Evolutionary conservation across 2,888 invertebrate genomes (phyloP), one percentile per base, ranked within the genome.

Genomic region (Agonopterix heracliana): DNA sequence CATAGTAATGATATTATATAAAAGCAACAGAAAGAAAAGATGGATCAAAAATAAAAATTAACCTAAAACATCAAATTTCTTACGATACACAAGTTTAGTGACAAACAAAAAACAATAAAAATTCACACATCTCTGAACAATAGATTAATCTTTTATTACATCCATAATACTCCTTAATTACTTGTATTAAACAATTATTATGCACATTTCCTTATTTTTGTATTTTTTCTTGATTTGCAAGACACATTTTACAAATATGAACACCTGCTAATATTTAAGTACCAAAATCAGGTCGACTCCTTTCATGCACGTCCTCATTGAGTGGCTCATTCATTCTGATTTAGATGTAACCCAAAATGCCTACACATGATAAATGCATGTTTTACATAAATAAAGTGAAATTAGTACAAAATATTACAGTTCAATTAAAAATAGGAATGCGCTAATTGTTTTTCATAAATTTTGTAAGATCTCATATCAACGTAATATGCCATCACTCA

Each of bases 401-500:
- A 41, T 50, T 53, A 45, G 35, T 45, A 36, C 10, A 14, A 10
- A 47, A 41, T 9, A 40, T 40, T 34, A 38, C 35, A 42, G 36
- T 44, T n/a, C 14, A 45, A 48, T 42, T 8, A 50, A 42, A 26
- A 44, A n/a, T 47, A 66, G 77, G 74, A 81, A 81, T 76, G 75
- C 75, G 73, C 67, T 63, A 55, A 63, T 49, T 50, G 55, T 54
- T 41, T 47, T 36, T 42, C 10, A 42, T 47, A 10, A 54, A 56
- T 54, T 61, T 54, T 54, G 57, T 59, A 62, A 61, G 52, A 63
- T 65, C 56, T 63, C 61, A 63, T 63, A 34, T 60, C 60, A 74
- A 72, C 68, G 59, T 74, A 77, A 77, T 68, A 78, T 76, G 76
- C 77, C 76, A 77, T 69, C 76, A 71, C 66, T 85, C 85, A 85